A percentile compares a stretch with the other conserved stretches of the same genome.
These are phyloP conservation scores for Lycaon pictus DNA, from an alignment of 2,113 vertebrate species.

Conservation along the genomic window DNA sequence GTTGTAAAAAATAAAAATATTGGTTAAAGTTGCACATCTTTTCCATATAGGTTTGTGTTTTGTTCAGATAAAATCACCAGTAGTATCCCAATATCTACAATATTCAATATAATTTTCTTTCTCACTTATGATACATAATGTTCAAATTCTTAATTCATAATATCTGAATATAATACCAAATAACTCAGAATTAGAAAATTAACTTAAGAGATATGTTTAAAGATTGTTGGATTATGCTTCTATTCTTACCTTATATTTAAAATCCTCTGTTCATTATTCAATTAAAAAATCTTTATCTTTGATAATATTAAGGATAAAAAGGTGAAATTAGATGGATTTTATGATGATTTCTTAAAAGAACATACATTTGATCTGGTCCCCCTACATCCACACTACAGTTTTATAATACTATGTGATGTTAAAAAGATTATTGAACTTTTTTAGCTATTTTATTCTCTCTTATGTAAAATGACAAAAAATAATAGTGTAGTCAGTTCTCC, in stretches of 20 bases:
- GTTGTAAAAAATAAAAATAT: not conserved
- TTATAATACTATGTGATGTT: not conserved
- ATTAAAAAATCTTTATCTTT: not conserved
- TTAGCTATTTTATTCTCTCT: not conserved
- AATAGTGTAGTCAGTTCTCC: not conserved
- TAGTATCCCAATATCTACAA: not conserved
- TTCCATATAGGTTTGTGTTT: not conserved
- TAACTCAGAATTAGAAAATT: not conserved
- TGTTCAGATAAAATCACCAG: not conserved
- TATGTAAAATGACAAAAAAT: not conserved
- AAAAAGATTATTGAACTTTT: not conserved
- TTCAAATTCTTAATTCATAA: not conserved
- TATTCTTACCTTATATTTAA: not conserved
- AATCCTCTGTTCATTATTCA: not conserved
- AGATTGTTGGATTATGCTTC: not conserved
- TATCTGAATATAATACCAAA: not conserved
- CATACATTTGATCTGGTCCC: not conserved
- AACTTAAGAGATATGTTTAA: not conserved
- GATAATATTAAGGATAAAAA: not conserved
- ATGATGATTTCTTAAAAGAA: not conserved
- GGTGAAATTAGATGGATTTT: not conserved
- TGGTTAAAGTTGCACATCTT: not conserved
- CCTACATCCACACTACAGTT: not conserved
- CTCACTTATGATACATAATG: not conserved
- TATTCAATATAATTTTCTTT: not conserved